A percentile compares a stretch with the other conserved stretches of the same genome.
phyloP scores from a whole-genome alignment of 2,888 invertebrate genomes.

The Apotomis capreana region DNA sequence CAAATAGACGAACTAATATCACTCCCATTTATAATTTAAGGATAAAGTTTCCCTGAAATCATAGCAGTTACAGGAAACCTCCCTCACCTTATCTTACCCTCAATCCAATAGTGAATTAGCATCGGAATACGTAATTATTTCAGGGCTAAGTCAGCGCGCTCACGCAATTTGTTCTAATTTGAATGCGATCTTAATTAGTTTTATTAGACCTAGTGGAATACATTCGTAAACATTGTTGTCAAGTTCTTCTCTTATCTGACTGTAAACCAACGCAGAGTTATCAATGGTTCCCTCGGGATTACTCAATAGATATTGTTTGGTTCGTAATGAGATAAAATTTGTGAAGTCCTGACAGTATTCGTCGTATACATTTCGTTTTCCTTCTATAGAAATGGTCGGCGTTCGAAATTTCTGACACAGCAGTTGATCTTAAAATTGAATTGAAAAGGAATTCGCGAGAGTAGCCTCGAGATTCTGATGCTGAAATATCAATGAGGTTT shows the following conservation, averaged over 20 bases:
- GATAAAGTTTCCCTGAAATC: constrained; percentile 17
- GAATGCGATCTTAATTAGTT: constrained; percentile 25
- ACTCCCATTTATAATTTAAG: constrained; percentile 5
- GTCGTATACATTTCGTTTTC: neutral
- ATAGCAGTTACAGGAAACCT: constrained; percentile 15
- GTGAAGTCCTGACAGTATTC: constrained; percentile 13
- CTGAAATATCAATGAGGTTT: neutral
- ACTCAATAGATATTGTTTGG: constrained; percentile 32
- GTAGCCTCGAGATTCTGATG: neutral
- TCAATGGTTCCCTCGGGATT: constrained; percentile 4
- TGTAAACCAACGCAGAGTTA: constrained; percentile 8
- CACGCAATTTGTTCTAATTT: constrained; percentile 9
- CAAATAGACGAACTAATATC: neutral
- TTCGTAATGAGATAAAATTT: constrained; percentile 28
- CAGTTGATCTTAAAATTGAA: neutral
- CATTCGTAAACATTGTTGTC: constrained; percentile 16
- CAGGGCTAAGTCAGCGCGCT: neutral
- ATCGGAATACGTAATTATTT: constrained; percentile 24
- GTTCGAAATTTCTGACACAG: neutral
- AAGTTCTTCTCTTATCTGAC: constrained; percentile 10
- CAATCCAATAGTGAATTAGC: constrained; percentile 19
- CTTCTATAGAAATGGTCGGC: constrained; percentile 1
- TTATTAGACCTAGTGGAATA: constrained; percentile 16
- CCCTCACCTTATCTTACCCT: constrained; percentile 14
- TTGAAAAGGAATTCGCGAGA: neutral